Percentiles rank a stretch among this genome's conserved stretches.
Evolutionary conservation across 2,888 invertebrate genomes (phyloP).

Genomic region (Aquatica leii): DNA sequence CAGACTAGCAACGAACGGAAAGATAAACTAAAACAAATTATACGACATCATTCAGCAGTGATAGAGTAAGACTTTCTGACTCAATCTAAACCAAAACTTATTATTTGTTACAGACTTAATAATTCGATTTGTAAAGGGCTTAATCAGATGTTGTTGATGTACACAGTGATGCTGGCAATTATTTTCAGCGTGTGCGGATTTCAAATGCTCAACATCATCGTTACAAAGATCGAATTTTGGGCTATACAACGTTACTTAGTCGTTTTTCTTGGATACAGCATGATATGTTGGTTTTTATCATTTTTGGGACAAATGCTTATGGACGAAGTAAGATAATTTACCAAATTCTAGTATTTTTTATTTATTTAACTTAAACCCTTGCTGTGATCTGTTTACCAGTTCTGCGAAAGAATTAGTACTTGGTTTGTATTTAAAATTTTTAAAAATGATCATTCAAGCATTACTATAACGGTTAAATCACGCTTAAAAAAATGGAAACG

Average conservation of each 20-base stretch:
- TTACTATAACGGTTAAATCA: too few species aligned
- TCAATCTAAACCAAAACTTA: too few species aligned
- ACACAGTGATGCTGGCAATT: neutral
- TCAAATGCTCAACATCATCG: conserved; percentile 8
- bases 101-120: too few species aligned
- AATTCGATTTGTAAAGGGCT: too few species aligned
- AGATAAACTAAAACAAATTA: neutral
- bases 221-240: neutral
- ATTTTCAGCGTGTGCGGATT: conserved; percentile 13
- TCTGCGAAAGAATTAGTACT: too few species aligned
- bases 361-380: too few species aligned
- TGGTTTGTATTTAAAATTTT: too few species aligned
- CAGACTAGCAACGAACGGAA: neutral
- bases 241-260: neutral
- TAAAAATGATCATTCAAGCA: too few species aligned
- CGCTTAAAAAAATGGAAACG: too few species aligned
- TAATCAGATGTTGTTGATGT: conserved; percentile 10
- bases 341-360: too few species aligned
- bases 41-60: conserved; percentile 8
- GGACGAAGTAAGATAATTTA: neutral
- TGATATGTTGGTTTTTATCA: neutral
- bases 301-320: neutral
- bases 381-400: too few species aligned
- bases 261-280: neutral
- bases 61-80: conserved; percentile 6